Evolutionary conservation across 2,888 invertebrate species (phyloP).

Genomic region (Cephus runcator): DNA sequence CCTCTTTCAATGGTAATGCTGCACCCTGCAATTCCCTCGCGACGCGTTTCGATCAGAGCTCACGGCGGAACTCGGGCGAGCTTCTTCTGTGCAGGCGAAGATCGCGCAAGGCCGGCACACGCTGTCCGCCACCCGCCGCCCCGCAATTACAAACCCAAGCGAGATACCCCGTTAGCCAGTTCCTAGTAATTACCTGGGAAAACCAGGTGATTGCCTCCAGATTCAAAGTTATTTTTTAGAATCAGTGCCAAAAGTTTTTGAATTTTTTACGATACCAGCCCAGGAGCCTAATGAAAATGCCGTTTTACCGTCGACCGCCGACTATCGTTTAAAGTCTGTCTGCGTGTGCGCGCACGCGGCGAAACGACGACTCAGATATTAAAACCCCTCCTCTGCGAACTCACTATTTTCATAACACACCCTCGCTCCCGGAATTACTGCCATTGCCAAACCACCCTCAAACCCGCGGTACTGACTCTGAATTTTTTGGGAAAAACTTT

Average conservation of each 20-base stretch:
- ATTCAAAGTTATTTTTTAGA: background rate
- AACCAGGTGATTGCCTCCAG: conserved; percentile 32
- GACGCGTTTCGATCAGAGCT: too few species aligned
- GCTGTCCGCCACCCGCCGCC: conserved; percentile 17
- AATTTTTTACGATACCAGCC: background rate
- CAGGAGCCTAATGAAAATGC: conserved; percentile 26
- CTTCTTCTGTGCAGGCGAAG: too few species aligned
- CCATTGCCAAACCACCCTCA: background rate
- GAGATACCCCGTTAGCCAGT: too few species aligned
- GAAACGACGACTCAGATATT: background rate
- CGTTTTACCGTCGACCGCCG: conserved; percentile 6
- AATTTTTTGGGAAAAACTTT: conserved; percentile 24
- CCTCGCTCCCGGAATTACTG: background rate
- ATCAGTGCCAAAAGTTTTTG: background rate
- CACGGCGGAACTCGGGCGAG: too few species aligned
- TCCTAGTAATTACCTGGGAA: conserved; percentile 32
- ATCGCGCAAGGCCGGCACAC: too few species aligned
- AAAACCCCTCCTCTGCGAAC: background rate
- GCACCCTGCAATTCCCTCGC: too few species aligned
- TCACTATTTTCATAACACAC: conserved; percentile 6
- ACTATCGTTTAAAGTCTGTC: background rate
- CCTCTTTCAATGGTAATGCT: too few species aligned
- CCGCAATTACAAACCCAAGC: conserved; percentile 30
- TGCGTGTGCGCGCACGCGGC: too few species aligned
- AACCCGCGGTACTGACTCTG: background rate